phyloP scores from a whole-genome alignment of 2,797 vertebrate genomes.

The Acanthornis magna region DNA sequence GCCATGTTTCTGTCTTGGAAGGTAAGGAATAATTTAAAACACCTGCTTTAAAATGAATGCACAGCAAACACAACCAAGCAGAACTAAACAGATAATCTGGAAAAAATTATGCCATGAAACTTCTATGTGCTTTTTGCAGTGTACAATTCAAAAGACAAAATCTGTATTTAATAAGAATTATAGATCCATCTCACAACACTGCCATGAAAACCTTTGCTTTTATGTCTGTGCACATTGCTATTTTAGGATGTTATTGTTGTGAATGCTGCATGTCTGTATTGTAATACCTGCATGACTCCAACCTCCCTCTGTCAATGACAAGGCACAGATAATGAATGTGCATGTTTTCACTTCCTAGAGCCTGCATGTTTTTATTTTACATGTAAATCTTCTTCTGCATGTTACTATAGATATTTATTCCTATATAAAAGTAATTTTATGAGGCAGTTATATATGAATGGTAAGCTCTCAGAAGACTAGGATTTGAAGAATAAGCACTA shows the following conservation, averaged over 20 bases:
- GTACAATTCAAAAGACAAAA: not conserved
- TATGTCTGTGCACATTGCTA: not conserved
- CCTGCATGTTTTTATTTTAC: not conserved
- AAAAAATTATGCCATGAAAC: not conserved
- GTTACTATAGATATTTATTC: not conserved
- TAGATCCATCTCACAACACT: not conserved
- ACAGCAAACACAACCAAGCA: not conserved
- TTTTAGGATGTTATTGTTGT: not conserved
- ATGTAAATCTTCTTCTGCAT: not conserved
- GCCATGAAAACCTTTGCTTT: not conserved
- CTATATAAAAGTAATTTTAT: not conserved
- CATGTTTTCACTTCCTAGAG: not conserved
- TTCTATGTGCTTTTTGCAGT: not conserved
- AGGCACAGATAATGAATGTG: not conserved
- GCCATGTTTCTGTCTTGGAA: constrained; percentile 55
- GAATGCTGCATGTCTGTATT: not conserved
- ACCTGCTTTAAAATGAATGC: not conserved
- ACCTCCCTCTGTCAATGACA: not conserved
- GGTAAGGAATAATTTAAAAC: constrained; percentile 45
- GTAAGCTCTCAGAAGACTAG: not conserved
- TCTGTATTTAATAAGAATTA: not conserved
- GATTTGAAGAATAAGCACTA: not conserved
- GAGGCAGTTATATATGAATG: not conserved
- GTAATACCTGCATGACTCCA: not conserved
- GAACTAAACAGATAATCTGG: not conserved